A percentile compares a stretch with the other conserved stretches of the same genome.
These are phyloP conservation scores for Oreonectes daqikongensis DNA, from an alignment of 2,797 vertebrate species.

Conservation along the genomic window DNA sequence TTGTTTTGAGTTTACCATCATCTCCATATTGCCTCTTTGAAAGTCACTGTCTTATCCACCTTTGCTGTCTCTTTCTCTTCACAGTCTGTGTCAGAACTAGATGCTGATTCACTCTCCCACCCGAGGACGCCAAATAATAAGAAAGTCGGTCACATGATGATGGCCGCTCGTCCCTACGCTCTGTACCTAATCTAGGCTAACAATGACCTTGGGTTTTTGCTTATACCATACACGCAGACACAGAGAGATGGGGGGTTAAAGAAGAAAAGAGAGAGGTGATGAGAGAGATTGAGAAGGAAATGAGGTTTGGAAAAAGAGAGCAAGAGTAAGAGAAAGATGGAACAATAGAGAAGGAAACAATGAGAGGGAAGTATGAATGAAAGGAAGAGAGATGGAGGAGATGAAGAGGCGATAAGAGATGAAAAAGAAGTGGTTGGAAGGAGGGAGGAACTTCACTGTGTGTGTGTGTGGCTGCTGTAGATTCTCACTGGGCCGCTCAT, in stretches of 20 bases:
- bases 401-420: constrained; percentile 43
- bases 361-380: constrained; percentile 33
- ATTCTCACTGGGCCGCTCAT: constrained; percentile 47
- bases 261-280: constrained; percentile 27
- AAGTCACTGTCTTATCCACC: constrained; percentile 4
- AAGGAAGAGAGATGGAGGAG: constrained; percentile 35
- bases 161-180: constrained; percentile 31
- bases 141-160: constrained; percentile 43
- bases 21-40: neutral
- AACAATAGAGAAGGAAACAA: constrained; percentile 41
- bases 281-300: constrained; percentile 43
- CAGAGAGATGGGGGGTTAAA: constrained; percentile 25
- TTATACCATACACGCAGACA: constrained; percentile 7
- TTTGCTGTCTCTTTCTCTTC: constrained; percentile 9
- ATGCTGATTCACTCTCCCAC: constrained; percentile 47
- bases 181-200: constrained; percentile 52
- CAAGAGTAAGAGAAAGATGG: constrained; percentile 27
- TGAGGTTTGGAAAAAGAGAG: constrained; percentile 30
- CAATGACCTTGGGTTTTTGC: constrained; percentile 50
- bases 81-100: neutral
- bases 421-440: constrained; percentile 24
- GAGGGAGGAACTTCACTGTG: neutral
- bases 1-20: constrained; percentile 2
- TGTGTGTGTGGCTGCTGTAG: constrained; percentile 24
- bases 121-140: constrained; percentile 47